A percentile compares a stretch with the other conserved stretches of the same genome.
Evolutionary conservation across 2,113 vertebrate genomes (phyloP).

Genomic region (Sander vitreus): DNA sequence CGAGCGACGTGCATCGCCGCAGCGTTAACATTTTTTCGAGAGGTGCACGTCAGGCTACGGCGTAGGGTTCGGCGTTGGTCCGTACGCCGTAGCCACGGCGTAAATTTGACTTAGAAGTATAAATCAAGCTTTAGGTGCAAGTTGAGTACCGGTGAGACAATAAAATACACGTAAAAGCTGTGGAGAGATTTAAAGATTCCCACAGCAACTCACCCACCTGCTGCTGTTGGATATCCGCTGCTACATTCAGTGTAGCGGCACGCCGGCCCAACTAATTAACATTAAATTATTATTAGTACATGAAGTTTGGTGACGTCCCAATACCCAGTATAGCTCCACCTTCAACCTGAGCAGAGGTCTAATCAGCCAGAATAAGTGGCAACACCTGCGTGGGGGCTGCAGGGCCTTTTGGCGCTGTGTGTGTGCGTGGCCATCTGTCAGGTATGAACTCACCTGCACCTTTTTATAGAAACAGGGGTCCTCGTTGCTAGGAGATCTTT

Average conservation of each 20-base stretch:
- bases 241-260: too few species aligned
- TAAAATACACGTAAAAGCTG: neutral
- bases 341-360: neutral
- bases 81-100: too few species aligned
- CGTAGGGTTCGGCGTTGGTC: too few species aligned
- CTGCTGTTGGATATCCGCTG: neutral
- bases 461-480: constrained; percentile 49
- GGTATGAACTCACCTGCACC: constrained; percentile 61
- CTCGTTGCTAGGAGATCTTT: constrained; percentile 71
- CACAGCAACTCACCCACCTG: neutral
- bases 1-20: too few species aligned
- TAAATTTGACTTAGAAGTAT: too few species aligned
- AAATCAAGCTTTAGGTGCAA: too few species aligned
- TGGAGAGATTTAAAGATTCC: neutral
- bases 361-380: constrained; percentile 38
- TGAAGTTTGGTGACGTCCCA: neutral
- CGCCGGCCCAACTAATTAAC: neutral
- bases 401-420: neutral
- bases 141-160: too few species aligned
- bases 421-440: constrained; percentile 64
- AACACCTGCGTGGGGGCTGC: constrained; percentile 8
- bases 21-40: too few species aligned
- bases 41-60: too few species aligned
- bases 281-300: neutral
- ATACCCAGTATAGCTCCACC: neutral